Evolutionary conservation across 1,140 invertebrate species (phyloP).

Genomic region (Penaeus chinensis): DNA sequence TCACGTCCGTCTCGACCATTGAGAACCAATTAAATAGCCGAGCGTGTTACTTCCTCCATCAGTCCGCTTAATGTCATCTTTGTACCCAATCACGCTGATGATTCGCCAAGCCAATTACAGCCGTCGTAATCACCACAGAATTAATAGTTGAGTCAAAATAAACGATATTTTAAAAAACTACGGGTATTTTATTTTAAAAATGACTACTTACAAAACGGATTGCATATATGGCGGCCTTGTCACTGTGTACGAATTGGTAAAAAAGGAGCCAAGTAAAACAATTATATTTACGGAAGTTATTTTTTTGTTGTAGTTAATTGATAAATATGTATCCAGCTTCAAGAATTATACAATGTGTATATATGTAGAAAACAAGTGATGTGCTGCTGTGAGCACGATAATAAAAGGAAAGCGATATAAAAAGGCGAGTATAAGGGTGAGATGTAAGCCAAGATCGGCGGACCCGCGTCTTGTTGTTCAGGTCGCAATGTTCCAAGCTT

Average conservation of each 20-base stretch:
- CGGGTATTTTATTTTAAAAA: not conserved
- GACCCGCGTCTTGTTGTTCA: constrained; percentile 33
- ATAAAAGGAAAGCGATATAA: constrained; percentile 3
- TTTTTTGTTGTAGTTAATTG: not conserved
- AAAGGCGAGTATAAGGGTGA: constrained; percentile 5
- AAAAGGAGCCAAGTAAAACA: constrained; percentile 27
- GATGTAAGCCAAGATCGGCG: constrained; percentile 3
- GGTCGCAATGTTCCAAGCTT: constrained; percentile 52
- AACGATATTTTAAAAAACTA: too few species aligned
- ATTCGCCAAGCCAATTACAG: too few species aligned
- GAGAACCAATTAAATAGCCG: constrained; percentile 55
- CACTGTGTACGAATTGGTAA: constrained; percentile 40
- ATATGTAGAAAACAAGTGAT: not conserved
- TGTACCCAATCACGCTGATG: not conserved
- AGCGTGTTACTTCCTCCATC: constrained; percentile 16
- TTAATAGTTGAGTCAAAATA: too few species aligned
- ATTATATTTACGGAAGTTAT: constrained; percentile 24
- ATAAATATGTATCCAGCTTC: too few species aligned
- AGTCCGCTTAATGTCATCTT: constrained; percentile 31
- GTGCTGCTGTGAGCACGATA: not conserved
- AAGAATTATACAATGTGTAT: too few species aligned
- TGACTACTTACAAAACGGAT: constrained; percentile 27
- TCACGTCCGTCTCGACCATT: constrained; percentile 28
- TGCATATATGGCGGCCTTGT: constrained; percentile 49
- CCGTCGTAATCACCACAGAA: too few species aligned